Evolutionary conservation across 2,888 invertebrate species (phyloP).

Genomic region (Trichopoda pennipes): DNA sequence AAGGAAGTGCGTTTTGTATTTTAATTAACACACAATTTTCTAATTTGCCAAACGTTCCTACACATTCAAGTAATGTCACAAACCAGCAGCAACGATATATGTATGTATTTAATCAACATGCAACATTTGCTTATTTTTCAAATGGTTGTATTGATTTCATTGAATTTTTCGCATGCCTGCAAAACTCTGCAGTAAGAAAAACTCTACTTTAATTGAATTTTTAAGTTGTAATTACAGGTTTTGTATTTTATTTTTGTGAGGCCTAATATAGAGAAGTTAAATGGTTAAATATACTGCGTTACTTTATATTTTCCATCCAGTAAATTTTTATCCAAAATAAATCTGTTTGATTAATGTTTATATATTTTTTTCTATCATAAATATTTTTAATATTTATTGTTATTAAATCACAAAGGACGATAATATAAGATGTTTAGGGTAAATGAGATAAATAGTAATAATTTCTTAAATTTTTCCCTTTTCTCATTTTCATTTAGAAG

Average conservation of each 20-base stretch:
- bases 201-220: slow-evolving; percentile 54
- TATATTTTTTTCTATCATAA: slow-evolving; percentile 45
- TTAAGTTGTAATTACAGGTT: slow-evolving; percentile 28
- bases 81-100: slow-evolving; percentile 10
- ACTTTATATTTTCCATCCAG: background rate
- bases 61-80: background rate
- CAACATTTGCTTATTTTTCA: slow-evolving; percentile 35
- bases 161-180: background rate
- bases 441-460: slow-evolving; percentile 24
- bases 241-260: background rate
- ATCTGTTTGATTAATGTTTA: slow-evolving; percentile 53
- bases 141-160: background rate
- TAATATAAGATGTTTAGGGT: slow-evolving; percentile 37
- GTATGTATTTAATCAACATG: background rate
- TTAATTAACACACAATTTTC: slow-evolving; percentile 60
- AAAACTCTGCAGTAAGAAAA: background rate
- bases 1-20: slow-evolving; percentile 36
- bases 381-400: slow-evolving; percentile 57
- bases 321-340: background rate
- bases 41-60: slow-evolving; percentile 55
- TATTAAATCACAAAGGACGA: slow-evolving; percentile 58
- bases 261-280: too few relatives aligned
- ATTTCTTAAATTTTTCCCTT: slow-evolving; percentile 10
- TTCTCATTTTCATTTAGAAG: background rate
- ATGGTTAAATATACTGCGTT: too few relatives aligned